Conservation (phyloP, 2,797 vertebrate species). For the Arnoldichthys spilopterus region DNA sequence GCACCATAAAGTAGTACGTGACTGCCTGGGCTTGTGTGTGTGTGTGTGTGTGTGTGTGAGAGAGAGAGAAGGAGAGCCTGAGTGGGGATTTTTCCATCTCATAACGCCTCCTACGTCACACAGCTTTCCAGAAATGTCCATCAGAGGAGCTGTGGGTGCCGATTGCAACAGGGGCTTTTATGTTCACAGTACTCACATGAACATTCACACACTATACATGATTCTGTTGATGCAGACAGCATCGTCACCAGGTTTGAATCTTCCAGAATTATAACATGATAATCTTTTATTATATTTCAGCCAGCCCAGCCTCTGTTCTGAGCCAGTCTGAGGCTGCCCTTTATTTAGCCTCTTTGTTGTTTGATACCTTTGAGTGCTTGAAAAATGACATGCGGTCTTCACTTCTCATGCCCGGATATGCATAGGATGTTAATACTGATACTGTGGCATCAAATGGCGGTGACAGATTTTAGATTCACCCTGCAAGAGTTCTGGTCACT, state of each 20-base stretch:
- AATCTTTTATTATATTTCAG: constrained; percentile 19
- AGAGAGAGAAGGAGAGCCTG: constrained; percentile 6
- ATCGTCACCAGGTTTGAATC: background rate
- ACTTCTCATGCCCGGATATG: background rate
- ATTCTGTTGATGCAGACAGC: background rate
- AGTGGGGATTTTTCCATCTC: constrained; percentile 11
- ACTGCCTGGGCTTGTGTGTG: constrained; percentile 9
- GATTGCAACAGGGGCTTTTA: background rate
- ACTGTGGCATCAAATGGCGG: background rate
- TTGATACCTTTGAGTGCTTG: constrained; percentile 7
- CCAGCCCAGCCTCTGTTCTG: background rate
- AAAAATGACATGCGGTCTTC: background rate
- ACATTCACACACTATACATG: background rate
- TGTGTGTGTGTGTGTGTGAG: background rate
- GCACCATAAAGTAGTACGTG: background rate
- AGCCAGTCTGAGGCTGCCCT: constrained; percentile 5
- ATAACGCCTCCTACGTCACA: background rate
- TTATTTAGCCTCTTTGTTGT: constrained; percentile 15
- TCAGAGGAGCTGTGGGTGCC: background rate
- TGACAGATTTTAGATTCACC: background rate
- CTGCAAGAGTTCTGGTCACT: background rate
- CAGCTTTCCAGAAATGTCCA: background rate
- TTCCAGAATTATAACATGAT: constrained; percentile 24
- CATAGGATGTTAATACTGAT: background rate
- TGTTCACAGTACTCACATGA: background rate